Percentiles rank a stretch among this genome's conserved stretches.
These are phyloP conservation scores for Stomatorhinus ivindoensis DNA, from an alignment of 2,113 vertebrate species.

Conservation along the genomic window DNA sequence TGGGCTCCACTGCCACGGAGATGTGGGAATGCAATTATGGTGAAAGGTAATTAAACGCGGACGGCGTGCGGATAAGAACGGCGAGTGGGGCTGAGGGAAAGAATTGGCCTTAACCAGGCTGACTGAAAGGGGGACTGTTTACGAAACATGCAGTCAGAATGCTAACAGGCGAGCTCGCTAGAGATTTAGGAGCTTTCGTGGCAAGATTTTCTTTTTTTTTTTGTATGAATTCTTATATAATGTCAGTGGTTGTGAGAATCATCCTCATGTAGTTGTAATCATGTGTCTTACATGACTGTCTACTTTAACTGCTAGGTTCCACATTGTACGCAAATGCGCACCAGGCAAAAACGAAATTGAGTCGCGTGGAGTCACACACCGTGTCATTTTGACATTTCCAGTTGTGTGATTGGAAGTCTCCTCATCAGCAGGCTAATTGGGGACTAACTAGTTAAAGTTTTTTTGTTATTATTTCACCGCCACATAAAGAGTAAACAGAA, in stretches of 20 bases:
- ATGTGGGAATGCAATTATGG: slow-evolving; percentile 49
- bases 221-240: neutral
- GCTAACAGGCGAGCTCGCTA: neutral
- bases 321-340: neutral
- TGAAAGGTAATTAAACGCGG: slow-evolving; percentile 57
- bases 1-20: slow-evolving; percentile 45
- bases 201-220: neutral
- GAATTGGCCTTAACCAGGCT: neutral
- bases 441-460: neutral
- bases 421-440: neutral
- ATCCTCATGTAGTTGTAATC: neutral
- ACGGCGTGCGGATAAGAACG: neutral
- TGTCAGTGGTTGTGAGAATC: neutral
- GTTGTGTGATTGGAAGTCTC: neutral
- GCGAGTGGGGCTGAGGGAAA: neutral
- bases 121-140: neutral
- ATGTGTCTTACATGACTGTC: neutral
- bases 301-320: neutral
- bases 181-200: neutral
- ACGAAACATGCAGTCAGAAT: slow-evolving; percentile 1
- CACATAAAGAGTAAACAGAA: neutral
- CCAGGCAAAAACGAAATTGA: neutral
- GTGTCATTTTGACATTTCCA: neutral
- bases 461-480: neutral
- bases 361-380: neutral